These are phyloP conservation scores for Eupithecia tripunctaria DNA, from an alignment of 2,888 invertebrate species.

Conservation along the genomic window DNA sequence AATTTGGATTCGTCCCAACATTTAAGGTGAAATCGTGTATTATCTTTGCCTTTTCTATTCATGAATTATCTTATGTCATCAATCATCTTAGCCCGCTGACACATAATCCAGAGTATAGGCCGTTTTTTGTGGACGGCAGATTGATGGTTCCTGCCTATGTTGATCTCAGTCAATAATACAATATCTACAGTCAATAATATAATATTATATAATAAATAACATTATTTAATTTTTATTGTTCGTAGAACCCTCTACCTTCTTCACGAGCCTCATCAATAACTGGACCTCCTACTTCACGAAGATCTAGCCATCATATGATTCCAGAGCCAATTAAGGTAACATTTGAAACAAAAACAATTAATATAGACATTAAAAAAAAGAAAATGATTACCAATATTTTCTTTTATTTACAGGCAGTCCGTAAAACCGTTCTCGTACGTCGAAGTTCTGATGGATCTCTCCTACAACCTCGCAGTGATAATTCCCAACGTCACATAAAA, in stretches of 20 bases:
- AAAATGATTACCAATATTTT: conserved; percentile 8
- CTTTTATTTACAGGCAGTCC: conserved; percentile 67
- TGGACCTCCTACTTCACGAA: conserved; percentile 74
- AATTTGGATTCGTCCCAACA: conserved; percentile 78
- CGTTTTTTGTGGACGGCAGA: not conserved
- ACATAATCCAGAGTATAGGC: not conserved
- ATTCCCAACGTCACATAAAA: conserved; percentile 71
- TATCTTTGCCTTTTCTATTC: not conserved
- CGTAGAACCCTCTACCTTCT: conserved; percentile 70
- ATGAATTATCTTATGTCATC: not conserved
- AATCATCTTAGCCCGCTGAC: not conserved
- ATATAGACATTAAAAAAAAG: not conserved
- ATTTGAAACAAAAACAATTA: not conserved
- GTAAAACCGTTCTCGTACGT: conserved; percentile 71
- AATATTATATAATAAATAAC: not conserved
- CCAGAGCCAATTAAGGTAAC: conserved; percentile 72
- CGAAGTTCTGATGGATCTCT: conserved; percentile 78
- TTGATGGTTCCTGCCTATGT: not conserved
- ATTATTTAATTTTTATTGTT: not conserved
- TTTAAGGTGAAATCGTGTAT: conserved; percentile 56
- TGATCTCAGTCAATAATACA: not conserved
- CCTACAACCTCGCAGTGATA: conserved; percentile 62
- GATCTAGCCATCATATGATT: conserved; percentile 76
- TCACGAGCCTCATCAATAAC: conserved; percentile 76
- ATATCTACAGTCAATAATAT: not conserved